A percentile compares a stretch with the other conserved stretches of the same genome.
Conservation (phyloP, 2,888 invertebrate species). For the Sabatieria punctata region DNA sequence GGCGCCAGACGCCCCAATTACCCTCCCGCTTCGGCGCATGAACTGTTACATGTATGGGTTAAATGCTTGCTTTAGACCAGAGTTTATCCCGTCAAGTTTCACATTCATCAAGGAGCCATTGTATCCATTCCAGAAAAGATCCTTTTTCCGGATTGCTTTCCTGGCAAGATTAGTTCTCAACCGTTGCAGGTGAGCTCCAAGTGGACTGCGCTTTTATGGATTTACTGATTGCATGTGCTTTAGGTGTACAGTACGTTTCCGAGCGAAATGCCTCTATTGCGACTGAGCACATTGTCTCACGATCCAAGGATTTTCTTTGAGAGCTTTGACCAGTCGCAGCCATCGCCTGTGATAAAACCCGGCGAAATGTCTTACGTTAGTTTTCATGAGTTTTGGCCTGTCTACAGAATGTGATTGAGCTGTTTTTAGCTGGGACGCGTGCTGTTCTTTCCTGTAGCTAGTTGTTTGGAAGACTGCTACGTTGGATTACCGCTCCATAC, state of each 20-base stretch:
- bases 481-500: conserved; percentile 51
- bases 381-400: neutral
- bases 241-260: conserved; percentile 34
- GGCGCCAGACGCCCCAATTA: too few relatives aligned
- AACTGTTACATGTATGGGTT: too few relatives aligned
- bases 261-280: conserved; percentile 51
- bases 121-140: conserved; percentile 50
- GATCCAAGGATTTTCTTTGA: conserved; percentile 46
- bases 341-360: conserved; percentile 22
- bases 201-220: neutral
- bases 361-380: conserved; percentile 22
- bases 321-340: conserved; percentile 24
- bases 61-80: too few relatives aligned
- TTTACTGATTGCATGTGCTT: conserved; percentile 30
- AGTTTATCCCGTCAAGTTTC: conserved; percentile 52
- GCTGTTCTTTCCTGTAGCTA: conserved; percentile 51
- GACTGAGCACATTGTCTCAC: conserved; percentile 46
- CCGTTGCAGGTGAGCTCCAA: conserved; percentile 43
- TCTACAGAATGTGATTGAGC: neutral
- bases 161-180: conserved; percentile 57
- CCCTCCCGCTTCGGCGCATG: too few relatives aligned
- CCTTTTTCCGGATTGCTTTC: conserved; percentile 59
- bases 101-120: conserved; percentile 55
- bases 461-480: conserved; percentile 58
- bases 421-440: conserved; percentile 41